Evolutionary conservation across 2,113 vertebrate genomes (phyloP), one percentile per base, ranked within the genome.

Genomic region (Pangasianodon hypophthalmus): DNA sequence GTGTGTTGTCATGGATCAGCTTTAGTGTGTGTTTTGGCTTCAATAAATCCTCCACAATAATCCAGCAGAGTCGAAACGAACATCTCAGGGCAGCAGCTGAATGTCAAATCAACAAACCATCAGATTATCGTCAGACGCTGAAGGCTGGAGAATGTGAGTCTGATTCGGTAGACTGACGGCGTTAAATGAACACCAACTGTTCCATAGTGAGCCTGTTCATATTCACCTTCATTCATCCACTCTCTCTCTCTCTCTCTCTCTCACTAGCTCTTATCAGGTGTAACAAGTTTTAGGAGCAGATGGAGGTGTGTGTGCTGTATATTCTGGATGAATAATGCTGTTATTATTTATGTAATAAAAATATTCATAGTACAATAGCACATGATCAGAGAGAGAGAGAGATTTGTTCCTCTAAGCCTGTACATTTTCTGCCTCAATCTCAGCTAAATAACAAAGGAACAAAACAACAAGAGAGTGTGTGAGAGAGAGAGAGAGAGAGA

Each of bases 331-430:
- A 37, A 24, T 83, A 41, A 56, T 21, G 81, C 21, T 83, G 18
- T 21, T 58, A 58, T 83, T 83, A 58, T 37, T 83, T 21, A 58
- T 37, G 2, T 19, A 56, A 83, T 83, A 58, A 81, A 48, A 52
- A 83, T 83, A 83, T 37, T 37, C 52, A 19, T 83, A 32, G 58
- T 83, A 83, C n/a, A 56, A 83, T 5, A 83, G 21, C 50, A 85
- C 19, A 86, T 89, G 56, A 81, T 77, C 83, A 46, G 67, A 58
- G 46, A 88, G 86, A 64, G 24, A 8, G 26, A 21, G 79, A 87
- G 32, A 87, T 48, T 87, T 48, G 58, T 48, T 73, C 14, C 21
- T 10, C 58, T 80, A 80, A 32, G 84, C 69, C 13, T 54, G 79
- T 21, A 56, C 7, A 56, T 37, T 67, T 81, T 52, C 16, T n/a